phyloP scores from a whole-genome alignment of 2,113 vertebrate species.

The Macquaria ambigua region DNA sequence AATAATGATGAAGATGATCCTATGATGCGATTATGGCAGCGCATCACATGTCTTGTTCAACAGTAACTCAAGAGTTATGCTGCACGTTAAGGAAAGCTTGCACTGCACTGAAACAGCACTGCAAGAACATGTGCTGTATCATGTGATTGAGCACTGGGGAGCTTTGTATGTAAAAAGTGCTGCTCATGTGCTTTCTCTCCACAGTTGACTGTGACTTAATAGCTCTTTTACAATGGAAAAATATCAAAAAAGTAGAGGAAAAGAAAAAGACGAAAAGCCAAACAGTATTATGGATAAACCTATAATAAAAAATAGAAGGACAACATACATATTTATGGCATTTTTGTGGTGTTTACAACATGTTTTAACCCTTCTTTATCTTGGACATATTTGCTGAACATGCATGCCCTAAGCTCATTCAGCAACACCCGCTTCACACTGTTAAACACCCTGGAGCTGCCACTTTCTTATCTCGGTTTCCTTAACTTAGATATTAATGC shows the following conservation, averaged over 20 bases:
- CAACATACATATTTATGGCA: background rate
- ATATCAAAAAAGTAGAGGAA: background rate
- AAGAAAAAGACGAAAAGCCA: background rate
- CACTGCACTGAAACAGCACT: conserved; percentile 17
- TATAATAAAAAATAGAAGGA: background rate
- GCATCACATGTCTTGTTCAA: background rate
- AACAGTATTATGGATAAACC: background rate
- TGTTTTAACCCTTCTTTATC: background rate
- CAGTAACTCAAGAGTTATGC: background rate
- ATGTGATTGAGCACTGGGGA: conserved; percentile 55
- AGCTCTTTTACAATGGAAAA: background rate
- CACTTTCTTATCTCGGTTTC: background rate
- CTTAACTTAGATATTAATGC: background rate
- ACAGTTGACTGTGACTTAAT: background rate
- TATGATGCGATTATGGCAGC: background rate
- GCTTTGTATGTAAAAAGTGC: conserved; percentile 5
- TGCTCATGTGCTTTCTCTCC: conserved; percentile 39
- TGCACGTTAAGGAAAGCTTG: background rate
- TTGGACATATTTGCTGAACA: background rate
- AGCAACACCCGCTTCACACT: background rate
- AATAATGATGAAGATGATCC: background rate
- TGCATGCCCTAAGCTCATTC: background rate
- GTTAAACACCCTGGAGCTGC: background rate
- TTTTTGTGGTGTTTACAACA: background rate
- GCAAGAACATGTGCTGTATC: conserved; percentile 50